Evolutionary conservation across 2,797 vertebrate species (phyloP).

Genomic region (Toxotes lorentzi): DNA sequence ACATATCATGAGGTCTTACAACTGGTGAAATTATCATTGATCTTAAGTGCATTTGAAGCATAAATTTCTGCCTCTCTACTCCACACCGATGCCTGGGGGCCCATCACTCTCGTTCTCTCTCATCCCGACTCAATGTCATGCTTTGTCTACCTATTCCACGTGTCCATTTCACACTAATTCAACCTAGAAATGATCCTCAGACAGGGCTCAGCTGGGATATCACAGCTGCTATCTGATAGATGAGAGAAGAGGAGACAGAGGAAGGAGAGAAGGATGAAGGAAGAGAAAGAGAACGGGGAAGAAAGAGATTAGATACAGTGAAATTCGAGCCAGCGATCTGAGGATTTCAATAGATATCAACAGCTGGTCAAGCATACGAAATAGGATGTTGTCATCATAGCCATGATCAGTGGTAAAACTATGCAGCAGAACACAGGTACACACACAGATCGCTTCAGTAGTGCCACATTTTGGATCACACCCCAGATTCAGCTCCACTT

Average conservation of each 20-base stretch:
- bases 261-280: conserved; percentile 68
- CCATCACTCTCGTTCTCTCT: conserved; percentile 77
- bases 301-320: conserved; percentile 72
- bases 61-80: conserved; percentile 71
- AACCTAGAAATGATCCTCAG: conserved; percentile 84
- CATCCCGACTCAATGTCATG: conserved; percentile 85
- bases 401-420: conserved; percentile 25
- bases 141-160: conserved; percentile 86
- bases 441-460: conserved; percentile 30
- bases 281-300: conserved; percentile 39
- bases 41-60: conserved; percentile 78
- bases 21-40: conserved; percentile 77
- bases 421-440: conserved; percentile 10
- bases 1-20: conserved; percentile 65
- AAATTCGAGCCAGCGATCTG: conserved; percentile 73
- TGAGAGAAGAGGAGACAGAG: conserved; percentile 65
- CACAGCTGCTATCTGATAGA: conserved; percentile 75
- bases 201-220: conserved; percentile 84
- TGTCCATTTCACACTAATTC: conserved; percentile 87
- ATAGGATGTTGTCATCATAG: conserved; percentile 54
- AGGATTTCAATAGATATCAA: conserved; percentile 65
- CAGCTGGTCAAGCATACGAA: conserved; percentile 60
- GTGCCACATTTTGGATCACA: conserved; percentile 60
- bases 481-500: conserved; percentile 74
- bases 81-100: conserved; percentile 66